A percentile compares a stretch with the other conserved stretches of the same genome.
Conservation (phyloP, 2,113 vertebrate species). For the Numenius arquata region DNA sequence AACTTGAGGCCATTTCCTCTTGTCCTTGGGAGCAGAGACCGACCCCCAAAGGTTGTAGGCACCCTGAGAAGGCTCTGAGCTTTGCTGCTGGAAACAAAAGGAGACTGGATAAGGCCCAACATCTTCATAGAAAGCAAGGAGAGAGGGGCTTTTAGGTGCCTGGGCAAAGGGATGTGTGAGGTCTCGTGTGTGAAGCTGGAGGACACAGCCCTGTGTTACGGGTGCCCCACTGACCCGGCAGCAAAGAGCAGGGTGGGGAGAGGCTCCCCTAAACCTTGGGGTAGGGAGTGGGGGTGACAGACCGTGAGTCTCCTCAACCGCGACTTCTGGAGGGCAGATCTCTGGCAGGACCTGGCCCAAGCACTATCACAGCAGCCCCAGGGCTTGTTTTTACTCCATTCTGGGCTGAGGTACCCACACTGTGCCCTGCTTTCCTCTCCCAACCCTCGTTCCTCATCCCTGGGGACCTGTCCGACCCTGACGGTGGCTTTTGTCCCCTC, state of each 20-base stretch:
- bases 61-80: not conserved
- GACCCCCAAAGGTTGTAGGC: not conserved
- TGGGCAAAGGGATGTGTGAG: not conserved
- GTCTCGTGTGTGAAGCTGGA: not conserved
- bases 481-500: not conserved
- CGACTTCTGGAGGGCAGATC: not conserved
- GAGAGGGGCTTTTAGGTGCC: not conserved
- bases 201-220: not conserved
- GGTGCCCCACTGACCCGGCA: not conserved
- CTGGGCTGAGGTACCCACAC: rapidly evolving
- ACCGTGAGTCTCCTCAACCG: not conserved
- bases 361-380: rapidly evolving
- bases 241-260: not conserved
- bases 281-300: no score
- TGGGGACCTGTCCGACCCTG: not conserved
- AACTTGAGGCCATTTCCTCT: no score
- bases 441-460: not conserved
- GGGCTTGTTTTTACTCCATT: not conserved
- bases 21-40: no score
- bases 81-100: not conserved
- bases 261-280: no score
- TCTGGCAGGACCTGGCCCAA: not conserved
- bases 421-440: not conserved
- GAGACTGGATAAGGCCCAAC: not conserved
- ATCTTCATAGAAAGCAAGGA: rapidly evolving